phyloP scores from a whole-genome alignment of 2,888 invertebrate genomes.

The Eudemis profundana region DNA sequence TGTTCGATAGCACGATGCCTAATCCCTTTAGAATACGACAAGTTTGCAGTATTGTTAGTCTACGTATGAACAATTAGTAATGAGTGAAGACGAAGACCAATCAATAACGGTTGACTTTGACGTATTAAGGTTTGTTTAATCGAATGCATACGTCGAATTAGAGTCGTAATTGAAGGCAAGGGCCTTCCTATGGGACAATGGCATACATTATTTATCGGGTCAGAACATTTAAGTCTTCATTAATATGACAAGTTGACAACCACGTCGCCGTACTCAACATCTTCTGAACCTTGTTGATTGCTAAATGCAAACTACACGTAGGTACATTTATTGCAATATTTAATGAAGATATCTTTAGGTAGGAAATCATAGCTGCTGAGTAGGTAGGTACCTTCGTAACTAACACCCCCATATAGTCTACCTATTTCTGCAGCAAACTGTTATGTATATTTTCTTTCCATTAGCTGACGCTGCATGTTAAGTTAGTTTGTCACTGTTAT shows the following conservation, averaged over 20 bases:
- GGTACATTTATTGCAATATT: too few relatives aligned
- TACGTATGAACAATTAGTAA: constrained; percentile 1
- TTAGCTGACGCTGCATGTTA: too few relatives aligned
- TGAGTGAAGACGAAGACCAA: neutral
- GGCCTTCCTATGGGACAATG: constrained; percentile 37
- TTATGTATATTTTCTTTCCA: too few relatives aligned
- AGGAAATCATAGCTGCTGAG: too few relatives aligned
- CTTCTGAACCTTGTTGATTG: neutral
- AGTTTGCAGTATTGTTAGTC: neutral
- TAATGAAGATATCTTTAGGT: too few relatives aligned
- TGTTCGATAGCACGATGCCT: too few relatives aligned
- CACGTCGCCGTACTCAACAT: constrained; percentile 15
- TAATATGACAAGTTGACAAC: constrained; percentile 27
- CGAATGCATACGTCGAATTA: constrained; percentile 14
- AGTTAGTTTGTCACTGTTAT: too few relatives aligned
- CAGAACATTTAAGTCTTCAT: constrained; percentile 24
- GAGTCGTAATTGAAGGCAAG: constrained; percentile 21
- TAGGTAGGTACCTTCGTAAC: too few relatives aligned
- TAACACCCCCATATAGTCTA: too few relatives aligned
- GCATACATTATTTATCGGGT: constrained; percentile 35
- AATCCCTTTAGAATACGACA: neutral
- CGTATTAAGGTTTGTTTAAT: constrained; percentile 30
- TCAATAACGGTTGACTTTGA: constrained; percentile 30
- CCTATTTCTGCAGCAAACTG: too few relatives aligned
- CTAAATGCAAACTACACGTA: neutral